Conservation (phyloP, 2,113 vertebrate species). For the Siniperca chuatsi region DNA sequence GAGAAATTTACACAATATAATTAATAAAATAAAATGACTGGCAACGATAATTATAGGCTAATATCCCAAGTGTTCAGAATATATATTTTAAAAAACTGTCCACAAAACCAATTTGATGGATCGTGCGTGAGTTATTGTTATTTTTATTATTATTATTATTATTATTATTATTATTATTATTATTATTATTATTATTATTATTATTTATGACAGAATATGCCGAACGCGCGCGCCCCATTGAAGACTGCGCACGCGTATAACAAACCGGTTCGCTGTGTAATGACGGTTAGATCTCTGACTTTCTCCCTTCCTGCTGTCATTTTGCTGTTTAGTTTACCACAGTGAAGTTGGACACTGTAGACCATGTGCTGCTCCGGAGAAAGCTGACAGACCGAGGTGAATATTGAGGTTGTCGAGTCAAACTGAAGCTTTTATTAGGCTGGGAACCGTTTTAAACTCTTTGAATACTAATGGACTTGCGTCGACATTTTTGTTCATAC, state of each 20-base stretch:
- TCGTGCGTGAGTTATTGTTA: too few relatives aligned
- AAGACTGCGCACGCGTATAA: conserved; percentile 6
- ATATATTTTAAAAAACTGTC: not conserved
- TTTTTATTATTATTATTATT: too few relatives aligned
- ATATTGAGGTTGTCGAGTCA: not conserved
- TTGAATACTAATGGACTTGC: not conserved
- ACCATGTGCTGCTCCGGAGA: not conserved
- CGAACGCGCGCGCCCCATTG: not conserved
- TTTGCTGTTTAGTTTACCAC: not conserved
- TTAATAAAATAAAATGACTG: not conserved
- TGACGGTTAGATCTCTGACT: too few relatives aligned
- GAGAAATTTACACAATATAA: not conserved
- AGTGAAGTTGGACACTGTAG: not conserved
- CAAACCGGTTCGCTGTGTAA: too few relatives aligned
- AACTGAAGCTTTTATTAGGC: not conserved
- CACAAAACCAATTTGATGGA: not conserved
- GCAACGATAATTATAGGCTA: not conserved
- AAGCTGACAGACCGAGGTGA: conserved; percentile 15
- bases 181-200: too few relatives aligned
- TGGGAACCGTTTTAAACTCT: not conserved
- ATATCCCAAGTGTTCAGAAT: too few relatives aligned
- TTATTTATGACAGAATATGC: not conserved
- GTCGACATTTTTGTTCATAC: not conserved
- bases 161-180: too few relatives aligned
- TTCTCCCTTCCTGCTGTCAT: too few relatives aligned